Conservation (phyloP, 2,797 vertebrate genomes). For the Cercopithecus neglectus region DNA sequence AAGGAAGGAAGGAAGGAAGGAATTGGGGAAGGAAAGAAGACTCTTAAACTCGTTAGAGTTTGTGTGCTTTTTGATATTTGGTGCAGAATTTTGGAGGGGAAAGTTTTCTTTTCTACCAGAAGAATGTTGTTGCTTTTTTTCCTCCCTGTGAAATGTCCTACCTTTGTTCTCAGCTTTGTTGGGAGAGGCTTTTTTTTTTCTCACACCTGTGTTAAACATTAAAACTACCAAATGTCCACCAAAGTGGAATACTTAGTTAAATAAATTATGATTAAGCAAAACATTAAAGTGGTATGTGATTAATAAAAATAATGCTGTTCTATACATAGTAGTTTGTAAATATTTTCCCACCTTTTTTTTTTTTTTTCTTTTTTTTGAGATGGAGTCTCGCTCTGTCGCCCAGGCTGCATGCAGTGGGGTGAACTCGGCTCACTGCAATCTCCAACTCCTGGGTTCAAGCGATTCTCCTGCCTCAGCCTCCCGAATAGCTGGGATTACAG, state of each 20-base stretch:
- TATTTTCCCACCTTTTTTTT: neutral
- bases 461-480: too few species aligned
- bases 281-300: neutral
- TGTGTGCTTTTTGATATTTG: neutral
- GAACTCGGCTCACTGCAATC: too few species aligned
- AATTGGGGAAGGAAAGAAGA: too few species aligned
- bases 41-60: neutral
- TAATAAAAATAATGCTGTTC: neutral
- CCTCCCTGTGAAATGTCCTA: neutral
- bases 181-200: too few species aligned
- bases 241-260: neutral
- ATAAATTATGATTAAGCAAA: neutral
- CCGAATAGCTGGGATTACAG: too few species aligned
- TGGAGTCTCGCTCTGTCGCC: rapidly evolving
- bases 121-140: neutral
- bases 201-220: neutral
- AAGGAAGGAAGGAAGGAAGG: too few species aligned
- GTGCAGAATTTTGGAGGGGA: neutral
- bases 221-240: neutral
- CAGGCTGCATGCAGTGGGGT: too few species aligned
- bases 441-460: too few species aligned
- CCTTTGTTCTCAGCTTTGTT: neutral
- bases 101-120: neutral
- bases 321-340: neutral
- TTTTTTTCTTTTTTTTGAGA: too few species aligned